Conservation (phyloP, 1,140 invertebrate genomes). For the Schmidtea mediterranea region DNA sequence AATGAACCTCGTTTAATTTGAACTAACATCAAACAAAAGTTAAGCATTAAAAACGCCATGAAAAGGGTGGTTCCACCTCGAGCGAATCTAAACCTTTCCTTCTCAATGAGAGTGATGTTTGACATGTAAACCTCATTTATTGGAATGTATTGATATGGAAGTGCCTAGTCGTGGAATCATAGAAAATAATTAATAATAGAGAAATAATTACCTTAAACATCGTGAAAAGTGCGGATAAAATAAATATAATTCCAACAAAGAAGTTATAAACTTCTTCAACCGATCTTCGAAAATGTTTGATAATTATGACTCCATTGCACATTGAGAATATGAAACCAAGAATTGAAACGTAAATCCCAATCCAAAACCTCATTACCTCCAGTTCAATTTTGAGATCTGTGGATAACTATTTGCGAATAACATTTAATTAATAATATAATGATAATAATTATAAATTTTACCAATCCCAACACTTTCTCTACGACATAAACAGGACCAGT, state of each 20-base stretch:
- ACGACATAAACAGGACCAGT: slow-evolving; percentile 2
- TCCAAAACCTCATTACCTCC: neutral
- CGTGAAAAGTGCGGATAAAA: neutral
- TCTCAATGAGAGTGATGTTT: neutral
- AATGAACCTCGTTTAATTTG: neutral
- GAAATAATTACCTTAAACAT: neutral
- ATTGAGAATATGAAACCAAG: neutral
- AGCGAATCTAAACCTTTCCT: neutral
- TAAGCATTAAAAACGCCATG: neutral
- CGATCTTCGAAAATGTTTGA: neutral
- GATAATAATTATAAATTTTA: no score
- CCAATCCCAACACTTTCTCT: neutral
- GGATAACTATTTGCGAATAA: neutral
- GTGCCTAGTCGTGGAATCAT: neutral
- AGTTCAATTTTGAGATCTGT: neutral
- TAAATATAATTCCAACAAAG: neutral
- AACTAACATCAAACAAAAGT: neutral
- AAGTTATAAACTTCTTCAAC: neutral
- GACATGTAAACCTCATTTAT: neutral
- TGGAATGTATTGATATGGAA: neutral
- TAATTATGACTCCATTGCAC: neutral
- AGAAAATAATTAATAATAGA: neutral
- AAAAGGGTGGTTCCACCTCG: neutral
- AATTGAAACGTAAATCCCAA: neutral
- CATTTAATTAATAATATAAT: no score